Evolutionary conservation across 2,888 invertebrate species (phyloP), one percentile per base, ranked within the genome.

Genomic region (Cordilura impudica): DNA sequence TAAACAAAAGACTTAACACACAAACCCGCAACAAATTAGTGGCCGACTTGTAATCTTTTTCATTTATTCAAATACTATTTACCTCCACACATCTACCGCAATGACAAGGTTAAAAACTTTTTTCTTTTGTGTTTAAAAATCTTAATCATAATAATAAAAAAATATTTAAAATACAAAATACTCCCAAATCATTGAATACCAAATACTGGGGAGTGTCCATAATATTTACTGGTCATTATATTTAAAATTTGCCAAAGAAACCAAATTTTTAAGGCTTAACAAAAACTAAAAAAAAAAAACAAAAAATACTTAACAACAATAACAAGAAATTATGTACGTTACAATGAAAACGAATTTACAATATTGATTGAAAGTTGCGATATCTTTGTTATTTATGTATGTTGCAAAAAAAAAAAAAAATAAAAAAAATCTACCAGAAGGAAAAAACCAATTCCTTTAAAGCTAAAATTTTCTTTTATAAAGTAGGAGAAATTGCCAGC

Each of bases 311-410:
- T 49, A 35, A 49, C 16, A 75, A 29, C n/a, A 43, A 2, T 8
- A 43, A 39, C 14, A 35, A 63, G 23, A 12, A 51, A 26, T 29
- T 23, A 14, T 26, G 18, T 39, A 69, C 26, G 35, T 63, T 58
- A 73, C 78, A 78, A 73, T 65, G 73, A 78, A 78, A 78, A 69
- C 65, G 69, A 78, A 78, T 74, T 70, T 74, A 66, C 70, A 74
- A 70, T 66, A 70, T 74, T 70, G 78, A 78, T 78, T 78, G 78
- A 78, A 78, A 78, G 74, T 78, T 78, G 53, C 58, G 78, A 78
- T 78, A 78, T 70, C 74, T 54, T 29, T 65, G 69, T 69, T 69
- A 78, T 78, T 78, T 78, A 78, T 78, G 74, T 78, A 78, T 78
- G 74, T 61, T 53, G 65, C 58, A 31, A 16, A 69, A 70, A 74